Conservation (phyloP, 1,140 invertebrate genomes). For the Neomicropteryx cornuta region DNA sequence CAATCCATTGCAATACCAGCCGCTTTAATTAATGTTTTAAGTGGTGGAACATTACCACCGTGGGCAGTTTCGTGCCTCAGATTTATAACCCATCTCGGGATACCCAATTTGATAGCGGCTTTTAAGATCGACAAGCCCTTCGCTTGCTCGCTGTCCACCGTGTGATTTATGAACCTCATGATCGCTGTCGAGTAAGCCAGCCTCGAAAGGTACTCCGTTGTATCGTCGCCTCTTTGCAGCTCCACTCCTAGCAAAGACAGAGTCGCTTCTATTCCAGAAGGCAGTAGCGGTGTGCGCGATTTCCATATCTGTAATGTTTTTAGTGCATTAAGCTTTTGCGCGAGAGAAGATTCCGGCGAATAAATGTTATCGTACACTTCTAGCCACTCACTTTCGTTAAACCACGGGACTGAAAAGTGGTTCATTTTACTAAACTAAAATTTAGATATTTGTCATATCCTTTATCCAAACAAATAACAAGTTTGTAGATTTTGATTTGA, state of each 20-base stretch:
- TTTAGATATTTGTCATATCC: too few relatives aligned
- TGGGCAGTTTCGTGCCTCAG: conserved; percentile 56
- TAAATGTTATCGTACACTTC: conserved; percentile 42
- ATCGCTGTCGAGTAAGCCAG: conserved; percentile 48
- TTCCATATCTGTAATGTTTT: conserved; percentile 48
- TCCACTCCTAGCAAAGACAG: conserved; percentile 51
- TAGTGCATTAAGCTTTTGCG: conserved; percentile 34
- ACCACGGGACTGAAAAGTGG: conserved; percentile 35
- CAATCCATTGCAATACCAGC: conserved; percentile 42
- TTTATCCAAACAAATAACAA: too few relatives aligned
- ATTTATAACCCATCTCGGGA: conserved; percentile 55
- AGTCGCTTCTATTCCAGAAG: conserved; percentile 56
- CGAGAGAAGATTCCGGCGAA: conserved; percentile 26
- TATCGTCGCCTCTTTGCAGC: conserved; percentile 12
- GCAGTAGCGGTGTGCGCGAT: conserved; percentile 47
- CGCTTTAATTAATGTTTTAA: conserved; percentile 43
- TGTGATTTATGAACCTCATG: conserved; percentile 52
- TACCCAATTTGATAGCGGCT: conserved; percentile 42
- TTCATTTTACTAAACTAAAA: too few relatives aligned
- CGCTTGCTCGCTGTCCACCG: conserved; percentile 38
- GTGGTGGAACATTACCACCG: conserved; percentile 42
- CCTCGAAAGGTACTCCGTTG: conserved; percentile 35
- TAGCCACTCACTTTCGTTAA: conserved; percentile 44
- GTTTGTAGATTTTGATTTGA: too few relatives aligned
- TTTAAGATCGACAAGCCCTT: conserved; percentile 42